Conservation (phyloP, 2,888 invertebrate species). For the Drosophila quinaria region DNA sequence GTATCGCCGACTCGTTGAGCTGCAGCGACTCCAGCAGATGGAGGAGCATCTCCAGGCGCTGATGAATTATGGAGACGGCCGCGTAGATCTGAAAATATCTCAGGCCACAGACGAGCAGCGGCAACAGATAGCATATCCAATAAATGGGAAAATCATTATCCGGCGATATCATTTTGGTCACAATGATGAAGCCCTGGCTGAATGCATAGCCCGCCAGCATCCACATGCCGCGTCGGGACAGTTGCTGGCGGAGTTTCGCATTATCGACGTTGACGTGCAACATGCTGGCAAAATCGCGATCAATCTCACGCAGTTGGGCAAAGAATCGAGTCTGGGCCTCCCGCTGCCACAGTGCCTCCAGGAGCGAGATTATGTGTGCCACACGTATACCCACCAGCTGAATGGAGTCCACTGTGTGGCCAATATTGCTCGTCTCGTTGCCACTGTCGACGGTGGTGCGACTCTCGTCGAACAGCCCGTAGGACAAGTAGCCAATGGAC, state of each 20-base stretch:
- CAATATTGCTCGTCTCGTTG: conserved; percentile 56
- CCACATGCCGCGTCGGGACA: conserved; percentile 40
- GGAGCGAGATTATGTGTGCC: conserved; percentile 74
- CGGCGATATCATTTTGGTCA: conserved; percentile 47
- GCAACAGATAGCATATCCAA: conserved; percentile 79
- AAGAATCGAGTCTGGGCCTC: conserved; percentile 61
- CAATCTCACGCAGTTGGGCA: conserved; percentile 76
- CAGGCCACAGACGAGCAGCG: conserved; percentile 75
- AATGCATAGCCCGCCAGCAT: conserved; percentile 68
- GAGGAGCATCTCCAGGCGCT: conserved; percentile 76
- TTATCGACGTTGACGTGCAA: conserved; percentile 74
- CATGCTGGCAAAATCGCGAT: conserved; percentile 73
- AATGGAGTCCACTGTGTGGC: conserved; percentile 80
- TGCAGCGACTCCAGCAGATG: conserved; percentile 61
- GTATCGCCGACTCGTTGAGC: conserved; percentile 19
- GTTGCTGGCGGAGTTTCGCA: conserved; percentile 48
- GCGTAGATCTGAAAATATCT: conserved; percentile 83
- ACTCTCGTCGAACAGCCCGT: conserved; percentile 62
- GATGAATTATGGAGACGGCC: conserved; percentile 70
- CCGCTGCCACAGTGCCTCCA: conserved; percentile 75
- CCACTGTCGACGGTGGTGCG: conserved; percentile 2
- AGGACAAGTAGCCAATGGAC: conserved; percentile 56
- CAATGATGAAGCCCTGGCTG: conserved; percentile 69
- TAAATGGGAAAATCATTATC: conserved; percentile 54
- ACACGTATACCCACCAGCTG: conserved; percentile 82